phyloP scores from a whole-genome alignment of 2,113 vertebrate genomes.

The Festucalex cinctus region DNA sequence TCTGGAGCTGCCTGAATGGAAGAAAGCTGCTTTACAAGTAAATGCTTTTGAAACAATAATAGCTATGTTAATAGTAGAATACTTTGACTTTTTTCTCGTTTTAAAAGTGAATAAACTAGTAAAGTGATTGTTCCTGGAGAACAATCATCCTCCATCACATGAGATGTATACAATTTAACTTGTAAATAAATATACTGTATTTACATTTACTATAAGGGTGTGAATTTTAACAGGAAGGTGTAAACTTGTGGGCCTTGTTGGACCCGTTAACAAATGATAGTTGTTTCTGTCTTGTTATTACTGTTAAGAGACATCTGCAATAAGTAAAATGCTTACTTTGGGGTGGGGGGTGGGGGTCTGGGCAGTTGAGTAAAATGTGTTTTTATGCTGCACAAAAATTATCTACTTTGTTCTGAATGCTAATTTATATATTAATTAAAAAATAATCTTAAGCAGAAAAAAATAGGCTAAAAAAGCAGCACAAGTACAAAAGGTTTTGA shows the following conservation, averaged over 20 bases:
- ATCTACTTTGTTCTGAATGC: conserved; percentile 6
- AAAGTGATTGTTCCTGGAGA: neutral
- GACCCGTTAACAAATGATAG: conserved; percentile 4
- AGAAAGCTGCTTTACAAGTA: neutral
- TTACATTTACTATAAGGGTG: neutral
- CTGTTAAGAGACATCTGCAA: conserved; percentile 25
- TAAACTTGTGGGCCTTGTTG: neutral
- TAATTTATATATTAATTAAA: conserved; percentile 5
- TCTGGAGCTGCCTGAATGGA: neutral
- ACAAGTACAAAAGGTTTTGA: conserved; percentile 8
- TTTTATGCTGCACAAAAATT: conserved; percentile 13
- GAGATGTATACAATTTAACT: neutral
- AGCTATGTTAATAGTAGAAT: neutral
- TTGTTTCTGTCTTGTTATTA: neutral
- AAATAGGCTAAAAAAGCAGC: conserved; percentile 1
- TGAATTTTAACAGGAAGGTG: too few species aligned
- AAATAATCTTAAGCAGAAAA: neutral
- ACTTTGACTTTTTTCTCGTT: neutral
- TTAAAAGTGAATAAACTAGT: neutral
- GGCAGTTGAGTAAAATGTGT: neutral
- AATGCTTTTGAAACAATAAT: neutral
- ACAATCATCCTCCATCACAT: neutral
- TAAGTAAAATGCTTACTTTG: conserved; percentile 18
- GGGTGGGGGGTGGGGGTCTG: neutral
- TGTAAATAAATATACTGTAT: neutral